These are phyloP conservation scores for Monodelphis domestica DNA, from an alignment of 2,797 vertebrate genomes.

Conservation along the genomic window DNA sequence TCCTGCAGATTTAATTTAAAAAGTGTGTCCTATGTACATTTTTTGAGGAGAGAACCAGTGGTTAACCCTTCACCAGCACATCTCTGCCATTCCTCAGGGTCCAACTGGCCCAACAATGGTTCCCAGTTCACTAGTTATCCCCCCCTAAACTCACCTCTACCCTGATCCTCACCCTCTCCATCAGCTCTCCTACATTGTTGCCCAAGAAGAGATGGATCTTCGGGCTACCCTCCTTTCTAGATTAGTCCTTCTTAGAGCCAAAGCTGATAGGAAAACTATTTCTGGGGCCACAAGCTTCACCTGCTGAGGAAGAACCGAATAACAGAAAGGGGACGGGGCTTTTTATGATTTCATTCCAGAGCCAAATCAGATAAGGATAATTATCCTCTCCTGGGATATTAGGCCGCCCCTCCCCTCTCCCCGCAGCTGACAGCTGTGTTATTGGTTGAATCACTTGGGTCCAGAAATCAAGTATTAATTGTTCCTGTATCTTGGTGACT, in stretches of 20 bases:
- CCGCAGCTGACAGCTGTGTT: slow-evolving; percentile 86
- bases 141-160: slow-evolving; percentile 62
- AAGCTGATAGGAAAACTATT: slow-evolving; percentile 86
- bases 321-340: slow-evolving; percentile 86
- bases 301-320: slow-evolving; percentile 89
- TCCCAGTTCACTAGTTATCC: slow-evolving; percentile 55
- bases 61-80: background rate
- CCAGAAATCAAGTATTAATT: slow-evolving; percentile 85
- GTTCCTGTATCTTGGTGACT: slow-evolving; percentile 83
- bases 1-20: background rate
- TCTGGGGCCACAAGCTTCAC: slow-evolving; percentile 86
- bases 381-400: slow-evolving; percentile 93
- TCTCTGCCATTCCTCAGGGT: background rate
- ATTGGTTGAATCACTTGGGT: slow-evolving; percentile 84
- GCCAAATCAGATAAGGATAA: slow-evolving; percentile 96
- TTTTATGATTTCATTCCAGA: slow-evolving; percentile 95
- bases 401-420: slow-evolving; percentile 86
- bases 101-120: background rate
- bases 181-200: slow-evolving; percentile 56
- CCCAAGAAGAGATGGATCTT: slow-evolving; percentile 78
- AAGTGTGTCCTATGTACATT: background rate
- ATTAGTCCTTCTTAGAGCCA: slow-evolving; percentile 79
- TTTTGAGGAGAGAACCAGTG: background rate
- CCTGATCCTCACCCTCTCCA: too few relatives aligned
- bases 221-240: slow-evolving; percentile 83